Conservation (phyloP, 1,140 invertebrate species). For the Drosophila arizonae region DNA sequence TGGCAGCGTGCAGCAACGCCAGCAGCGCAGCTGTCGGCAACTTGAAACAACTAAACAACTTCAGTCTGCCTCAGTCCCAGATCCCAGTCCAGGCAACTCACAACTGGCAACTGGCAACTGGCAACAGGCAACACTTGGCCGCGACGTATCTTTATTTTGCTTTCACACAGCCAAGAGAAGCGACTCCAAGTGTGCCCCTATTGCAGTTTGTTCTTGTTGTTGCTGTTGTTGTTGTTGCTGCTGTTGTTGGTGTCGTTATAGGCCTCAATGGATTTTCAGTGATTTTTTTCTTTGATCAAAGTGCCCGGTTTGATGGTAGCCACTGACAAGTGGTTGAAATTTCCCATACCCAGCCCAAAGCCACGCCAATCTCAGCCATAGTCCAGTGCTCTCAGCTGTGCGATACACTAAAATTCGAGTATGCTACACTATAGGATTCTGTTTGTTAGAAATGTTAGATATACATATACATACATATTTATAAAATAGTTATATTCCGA, state of each 20-base stretch:
- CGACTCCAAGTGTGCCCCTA: conserved; percentile 50
- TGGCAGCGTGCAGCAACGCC: conserved; percentile 43
- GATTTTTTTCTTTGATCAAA: conserved; percentile 75
- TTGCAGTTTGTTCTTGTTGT: conserved; percentile 41
- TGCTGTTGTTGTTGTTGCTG: conserved; percentile 29
- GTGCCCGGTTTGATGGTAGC: conserved; percentile 65
- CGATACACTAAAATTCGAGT: neutral
- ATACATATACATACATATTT: no score
- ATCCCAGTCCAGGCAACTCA: conserved; percentile 40
- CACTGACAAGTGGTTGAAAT: conserved; percentile 70
- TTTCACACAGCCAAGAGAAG: conserved; percentile 54
- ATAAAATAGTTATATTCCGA: no score
- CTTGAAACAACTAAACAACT: conserved; percentile 72
- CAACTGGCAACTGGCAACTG: conserved; percentile 46
- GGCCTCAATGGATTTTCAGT: conserved; percentile 78
- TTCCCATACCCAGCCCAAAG: conserved; percentile 58
- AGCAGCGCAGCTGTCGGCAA: conserved; percentile 73
- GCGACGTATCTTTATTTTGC: conserved; percentile 77
- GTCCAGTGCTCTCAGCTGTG: conserved; percentile 31
- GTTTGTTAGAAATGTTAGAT: neutral
- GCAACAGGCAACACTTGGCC: conserved; percentile 67
- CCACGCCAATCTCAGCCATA: conserved; percentile 31
- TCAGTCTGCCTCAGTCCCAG: conserved; percentile 57
- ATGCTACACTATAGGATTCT: neutral
- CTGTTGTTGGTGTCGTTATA: conserved; percentile 65